Percentiles rank a stretch among this genome's conserved stretches.
These are phyloP conservation scores for Kryptopterus vitreolus DNA, from an alignment of 2,797 vertebrate genomes.

Conservation along the genomic window DNA sequence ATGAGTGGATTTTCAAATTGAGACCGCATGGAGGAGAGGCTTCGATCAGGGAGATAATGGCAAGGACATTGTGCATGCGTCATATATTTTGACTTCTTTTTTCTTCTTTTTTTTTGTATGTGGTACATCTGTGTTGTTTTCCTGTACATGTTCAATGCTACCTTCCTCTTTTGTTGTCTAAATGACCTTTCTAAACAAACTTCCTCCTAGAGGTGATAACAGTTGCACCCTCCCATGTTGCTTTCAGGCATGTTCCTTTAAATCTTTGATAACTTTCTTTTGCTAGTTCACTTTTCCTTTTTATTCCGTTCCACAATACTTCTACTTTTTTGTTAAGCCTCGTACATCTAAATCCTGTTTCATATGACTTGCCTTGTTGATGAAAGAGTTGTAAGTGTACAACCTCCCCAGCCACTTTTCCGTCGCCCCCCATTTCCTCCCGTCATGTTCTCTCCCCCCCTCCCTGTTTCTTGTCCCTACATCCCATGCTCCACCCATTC, in stretches of 20 bases:
- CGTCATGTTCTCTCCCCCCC: conserved; percentile 50
- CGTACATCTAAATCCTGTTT: neutral
- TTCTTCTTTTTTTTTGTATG: too few species aligned
- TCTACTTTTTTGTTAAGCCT: neutral
- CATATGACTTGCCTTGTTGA: neutral
- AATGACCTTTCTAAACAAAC: conserved; percentile 1
- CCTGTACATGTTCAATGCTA: neutral
- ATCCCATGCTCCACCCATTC: conserved; percentile 63
- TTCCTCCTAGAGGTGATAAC: conserved; percentile 15
- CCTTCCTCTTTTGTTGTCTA: conserved; percentile 2
- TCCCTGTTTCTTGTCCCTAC: conserved; percentile 43
- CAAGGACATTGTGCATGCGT: neutral
- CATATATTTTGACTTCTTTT: neutral
- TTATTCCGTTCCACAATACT: neutral
- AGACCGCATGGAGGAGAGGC: conserved; percentile 6
- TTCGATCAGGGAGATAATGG: neutral
- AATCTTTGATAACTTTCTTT: neutral
- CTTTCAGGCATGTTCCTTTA: neutral
- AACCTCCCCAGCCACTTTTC: conserved; percentile 51
- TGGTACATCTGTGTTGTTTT: neutral
- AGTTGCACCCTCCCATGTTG: conserved; percentile 1
- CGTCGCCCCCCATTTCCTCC: conserved; percentile 51
- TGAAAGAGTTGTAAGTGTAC: conserved; percentile 19
- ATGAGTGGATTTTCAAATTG: conserved; percentile 24
- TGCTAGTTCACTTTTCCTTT: neutral